Evolutionary conservation across 2,113 vertebrate species (phyloP).

Genomic region (Cheirogaleus medius): DNA sequence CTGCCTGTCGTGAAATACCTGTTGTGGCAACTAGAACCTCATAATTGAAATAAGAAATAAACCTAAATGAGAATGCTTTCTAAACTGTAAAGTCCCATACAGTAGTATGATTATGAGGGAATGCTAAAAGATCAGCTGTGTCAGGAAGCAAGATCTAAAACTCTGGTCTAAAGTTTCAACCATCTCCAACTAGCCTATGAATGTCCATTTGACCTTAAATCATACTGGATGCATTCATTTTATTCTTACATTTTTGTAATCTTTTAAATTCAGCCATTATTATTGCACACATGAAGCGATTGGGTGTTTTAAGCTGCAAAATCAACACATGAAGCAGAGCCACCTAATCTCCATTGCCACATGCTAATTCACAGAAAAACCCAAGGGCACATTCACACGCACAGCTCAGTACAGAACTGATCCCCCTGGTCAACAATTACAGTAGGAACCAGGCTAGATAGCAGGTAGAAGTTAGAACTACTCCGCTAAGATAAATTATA

Average conservation of each 20-base stretch:
- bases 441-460: neutral
- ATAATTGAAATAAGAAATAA: slow-evolving; percentile 1
- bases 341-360: neutral
- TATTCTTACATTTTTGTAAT: neutral
- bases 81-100: neutral
- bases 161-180: neutral
- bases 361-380: neutral
- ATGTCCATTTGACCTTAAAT: neutral
- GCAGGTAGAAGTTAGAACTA: neutral
- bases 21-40: neutral
- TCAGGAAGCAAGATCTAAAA: neutral
- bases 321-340: neutral
- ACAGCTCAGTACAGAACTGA: slow-evolving; percentile 7
- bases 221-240: neutral
- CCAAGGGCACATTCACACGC: neutral
- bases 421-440: neutral
- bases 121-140: neutral
- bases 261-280: neutral
- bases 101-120: neutral
- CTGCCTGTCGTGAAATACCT: neutral
- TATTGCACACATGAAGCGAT: neutral
- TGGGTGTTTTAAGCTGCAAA: neutral
- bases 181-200: neutral
- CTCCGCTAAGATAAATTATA: slow-evolving; percentile 7
- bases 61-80: neutral